Percentiles rank a stretch among this genome's conserved stretches.
phyloP scores from a whole-genome alignment of 1,140 invertebrate species.

The Bombus haemorrhoidalis region DNA sequence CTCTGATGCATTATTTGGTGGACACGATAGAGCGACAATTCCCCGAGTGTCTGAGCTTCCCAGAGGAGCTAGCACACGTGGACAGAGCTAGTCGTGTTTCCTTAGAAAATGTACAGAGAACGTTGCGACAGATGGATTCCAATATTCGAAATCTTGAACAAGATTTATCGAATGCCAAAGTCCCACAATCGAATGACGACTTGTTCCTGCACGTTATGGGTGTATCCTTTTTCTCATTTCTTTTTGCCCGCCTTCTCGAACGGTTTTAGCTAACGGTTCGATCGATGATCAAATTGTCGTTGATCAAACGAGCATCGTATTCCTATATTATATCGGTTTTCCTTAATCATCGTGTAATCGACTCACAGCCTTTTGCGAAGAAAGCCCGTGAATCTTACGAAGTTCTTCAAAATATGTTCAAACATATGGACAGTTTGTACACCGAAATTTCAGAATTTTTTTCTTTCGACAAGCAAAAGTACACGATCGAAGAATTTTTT shows the following conservation, averaged over 20 bases:
- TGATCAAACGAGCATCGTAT: too few species aligned
- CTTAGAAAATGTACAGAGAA: conserved; percentile 92
- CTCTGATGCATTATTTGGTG: conserved; percentile 95
- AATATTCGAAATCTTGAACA: conserved; percentile 93
- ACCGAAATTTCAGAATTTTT: conserved; percentile 94
- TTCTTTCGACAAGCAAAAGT: conserved; percentile 96
- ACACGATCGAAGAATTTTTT: conserved; percentile 98
- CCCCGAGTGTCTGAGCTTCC: conserved; percentile 91
- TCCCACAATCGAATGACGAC: conserved; percentile 91
- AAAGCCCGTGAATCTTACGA: conserved; percentile 93
- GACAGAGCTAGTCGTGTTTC: conserved; percentile 92
- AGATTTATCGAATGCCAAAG: conserved; percentile 91
- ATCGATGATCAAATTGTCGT: too few species aligned
- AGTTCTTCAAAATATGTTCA: conserved; percentile 95
- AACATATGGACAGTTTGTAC: conserved; percentile 95
- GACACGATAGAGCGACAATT: conserved; percentile 94
- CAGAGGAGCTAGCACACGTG: conserved; percentile 94
- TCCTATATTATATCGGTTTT: conserved; percentile 2
- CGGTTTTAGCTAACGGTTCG: rapidly evolving
- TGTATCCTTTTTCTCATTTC: conserved; percentile 83
- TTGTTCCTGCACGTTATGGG: conserved; percentile 93
- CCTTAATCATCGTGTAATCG: conserved; percentile 28
- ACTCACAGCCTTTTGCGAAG: conserved; percentile 86
- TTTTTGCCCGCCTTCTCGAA: background rate
- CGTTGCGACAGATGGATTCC: conserved; percentile 92